Evolutionary conservation across 2,797 vertebrate species (phyloP).

Genomic region (Aphelocoma californica): DNA sequence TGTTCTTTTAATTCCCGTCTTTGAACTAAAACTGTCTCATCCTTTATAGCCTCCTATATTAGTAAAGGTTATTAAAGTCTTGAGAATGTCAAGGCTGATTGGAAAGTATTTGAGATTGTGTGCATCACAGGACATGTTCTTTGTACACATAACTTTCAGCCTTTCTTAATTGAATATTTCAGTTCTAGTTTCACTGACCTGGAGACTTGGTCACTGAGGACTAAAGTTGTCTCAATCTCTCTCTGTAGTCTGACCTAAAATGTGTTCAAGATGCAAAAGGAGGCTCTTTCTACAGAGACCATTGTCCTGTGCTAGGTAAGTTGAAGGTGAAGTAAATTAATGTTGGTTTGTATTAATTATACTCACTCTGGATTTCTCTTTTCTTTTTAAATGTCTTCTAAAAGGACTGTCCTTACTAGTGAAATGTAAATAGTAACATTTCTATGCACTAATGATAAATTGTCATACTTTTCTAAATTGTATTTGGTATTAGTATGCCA

Average conservation of each 20-base stretch:
- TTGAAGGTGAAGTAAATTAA: background rate
- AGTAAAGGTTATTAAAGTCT: background rate
- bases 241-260: constrained; percentile 92
- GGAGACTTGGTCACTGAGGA: background rate
- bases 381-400: background rate
- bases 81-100: background rate
- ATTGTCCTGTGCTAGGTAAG: constrained; percentile 98
- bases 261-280: constrained; percentile 99
- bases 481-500: background rate
- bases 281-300: constrained; percentile 98
- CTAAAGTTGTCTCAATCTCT: constrained; percentile 46
- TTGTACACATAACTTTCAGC: background rate
- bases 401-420: background rate
- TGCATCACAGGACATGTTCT: background rate
- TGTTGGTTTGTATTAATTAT: background rate
- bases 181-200: background rate
- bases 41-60: background rate
- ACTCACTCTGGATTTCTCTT: background rate
- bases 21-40: background rate
- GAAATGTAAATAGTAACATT: background rate
- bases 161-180: background rate
- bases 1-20: background rate
- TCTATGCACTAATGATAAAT: background rate
- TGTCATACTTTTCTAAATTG: background rate
- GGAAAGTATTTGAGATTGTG: background rate